Percentiles rank a stretch among this genome's conserved stretches.
Conservation (phyloP, 2,797 vertebrate genomes). For the Picus viridis region DNA sequence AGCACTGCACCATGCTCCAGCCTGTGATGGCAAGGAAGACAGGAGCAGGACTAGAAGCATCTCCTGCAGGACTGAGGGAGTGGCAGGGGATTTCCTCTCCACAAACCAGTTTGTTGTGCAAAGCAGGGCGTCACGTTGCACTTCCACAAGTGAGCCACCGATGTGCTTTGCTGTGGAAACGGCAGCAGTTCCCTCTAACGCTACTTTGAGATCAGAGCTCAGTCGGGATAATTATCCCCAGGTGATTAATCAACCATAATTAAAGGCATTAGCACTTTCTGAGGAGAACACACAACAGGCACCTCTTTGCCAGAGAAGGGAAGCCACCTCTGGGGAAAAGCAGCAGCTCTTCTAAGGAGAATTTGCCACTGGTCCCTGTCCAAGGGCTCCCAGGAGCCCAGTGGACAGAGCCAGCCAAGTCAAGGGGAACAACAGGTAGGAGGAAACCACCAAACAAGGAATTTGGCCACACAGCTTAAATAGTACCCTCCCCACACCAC, state of each 20-base stretch:
- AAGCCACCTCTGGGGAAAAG: not conserved
- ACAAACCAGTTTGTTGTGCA: not conserved
- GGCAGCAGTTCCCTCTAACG: not conserved
- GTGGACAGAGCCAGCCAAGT: not conserved
- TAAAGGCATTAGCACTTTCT: slow-evolving; percentile 39
- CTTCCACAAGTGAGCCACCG: not conserved
- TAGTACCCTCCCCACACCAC: not conserved
- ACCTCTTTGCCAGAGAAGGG: not conserved
- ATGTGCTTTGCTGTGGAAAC: not conserved
- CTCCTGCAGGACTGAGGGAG: not conserved
- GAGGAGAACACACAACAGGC: not conserved
- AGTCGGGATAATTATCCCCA: slow-evolving; percentile 45
- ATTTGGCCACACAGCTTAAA: not conserved
- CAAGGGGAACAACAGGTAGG: not conserved
- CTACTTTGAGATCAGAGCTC: not conserved
- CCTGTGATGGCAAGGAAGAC: rapidly evolving
- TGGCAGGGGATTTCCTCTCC: not conserved
- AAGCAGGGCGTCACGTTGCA: not conserved
- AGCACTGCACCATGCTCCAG: not conserved
- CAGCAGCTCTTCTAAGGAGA: not conserved
- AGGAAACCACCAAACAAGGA: not conserved
- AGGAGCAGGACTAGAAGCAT: not conserved
- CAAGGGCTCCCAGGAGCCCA: not conserved
- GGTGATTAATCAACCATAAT: slow-evolving; percentile 50
- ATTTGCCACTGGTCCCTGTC: not conserved